A percentile compares a stretch with the other conserved stretches of the same genome.
Conservation (phyloP, 1,140 invertebrate species). For the Calliphora vicina region DNA sequence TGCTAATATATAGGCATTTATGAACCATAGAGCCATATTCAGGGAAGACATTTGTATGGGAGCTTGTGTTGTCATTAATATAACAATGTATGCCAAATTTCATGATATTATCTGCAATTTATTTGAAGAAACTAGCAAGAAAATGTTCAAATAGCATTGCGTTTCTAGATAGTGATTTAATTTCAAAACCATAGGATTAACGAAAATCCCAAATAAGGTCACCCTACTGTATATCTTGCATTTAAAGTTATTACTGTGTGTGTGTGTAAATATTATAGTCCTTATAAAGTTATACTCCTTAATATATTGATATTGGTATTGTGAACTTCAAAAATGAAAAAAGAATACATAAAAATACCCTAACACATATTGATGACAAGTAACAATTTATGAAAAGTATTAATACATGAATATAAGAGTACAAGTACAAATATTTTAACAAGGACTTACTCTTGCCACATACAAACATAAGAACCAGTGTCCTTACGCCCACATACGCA, state of each 20-base stretch:
- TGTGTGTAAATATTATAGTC: not conserved
- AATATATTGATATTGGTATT: not conserved
- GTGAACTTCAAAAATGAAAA: not conserved
- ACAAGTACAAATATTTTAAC: not conserved
- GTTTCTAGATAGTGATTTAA: no score
- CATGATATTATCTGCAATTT: no score
- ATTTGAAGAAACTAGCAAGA: no score
- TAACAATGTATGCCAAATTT: no score
- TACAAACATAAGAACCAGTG: not conserved
- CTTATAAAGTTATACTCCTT: not conserved
- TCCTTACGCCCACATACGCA: not conserved
- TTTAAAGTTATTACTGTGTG: not conserved
- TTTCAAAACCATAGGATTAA: no score
- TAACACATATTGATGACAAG: not conserved
- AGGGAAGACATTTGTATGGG: no score
- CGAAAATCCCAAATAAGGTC: no score
- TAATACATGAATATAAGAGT: not conserved
- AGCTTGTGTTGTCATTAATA: no score
- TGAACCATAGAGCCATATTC: no score
- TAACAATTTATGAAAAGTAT: conserved; percentile 3
- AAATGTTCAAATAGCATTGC: no score
- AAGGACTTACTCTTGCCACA: not conserved
- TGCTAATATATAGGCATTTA: no score
- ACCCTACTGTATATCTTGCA: no score
- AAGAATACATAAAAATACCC: not conserved